A percentile compares a stretch with the other conserved stretches of the same genome.
Evolutionary conservation across 2,113 vertebrate species (phyloP).

Genomic region (Melanerpes formicivorus): DNA sequence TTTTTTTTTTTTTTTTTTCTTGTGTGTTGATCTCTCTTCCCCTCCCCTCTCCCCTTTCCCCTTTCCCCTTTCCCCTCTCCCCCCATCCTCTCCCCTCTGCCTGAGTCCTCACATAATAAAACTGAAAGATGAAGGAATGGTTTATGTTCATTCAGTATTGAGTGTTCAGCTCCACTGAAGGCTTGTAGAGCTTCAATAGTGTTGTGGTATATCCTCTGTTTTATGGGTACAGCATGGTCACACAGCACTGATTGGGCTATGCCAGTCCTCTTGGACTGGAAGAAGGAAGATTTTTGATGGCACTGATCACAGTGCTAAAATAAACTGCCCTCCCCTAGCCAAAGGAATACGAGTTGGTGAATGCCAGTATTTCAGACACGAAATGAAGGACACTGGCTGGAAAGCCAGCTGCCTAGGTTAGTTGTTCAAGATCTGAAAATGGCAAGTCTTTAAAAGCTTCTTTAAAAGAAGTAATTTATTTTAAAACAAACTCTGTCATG

Average conservation of each 20-base stretch:
- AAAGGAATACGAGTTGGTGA: background rate
- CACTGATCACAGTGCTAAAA: slow-evolving; percentile 47
- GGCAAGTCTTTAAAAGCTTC: slow-evolving; percentile 62
- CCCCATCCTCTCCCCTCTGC: background rate
- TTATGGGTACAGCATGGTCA: background rate
- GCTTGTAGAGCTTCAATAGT: background rate
- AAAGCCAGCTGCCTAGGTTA: slow-evolving; percentile 42
- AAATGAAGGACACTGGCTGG: background rate
- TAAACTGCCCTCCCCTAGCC: slow-evolving; percentile 27
- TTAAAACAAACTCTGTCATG: slow-evolving; percentile 76
- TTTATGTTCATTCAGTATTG: background rate
- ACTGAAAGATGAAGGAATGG: background rate
- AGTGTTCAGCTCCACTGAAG: background rate
- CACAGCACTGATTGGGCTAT: background rate
- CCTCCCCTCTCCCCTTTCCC: background rate
- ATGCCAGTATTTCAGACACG: background rate
- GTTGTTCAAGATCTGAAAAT: slow-evolving; percentile 36
- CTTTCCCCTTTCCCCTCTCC: background rate
- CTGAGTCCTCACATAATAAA: background rate
- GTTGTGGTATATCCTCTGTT: background rate
- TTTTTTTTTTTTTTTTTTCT: background rate
- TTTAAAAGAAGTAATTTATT: slow-evolving; percentile 66
- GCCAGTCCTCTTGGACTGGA: background rate
- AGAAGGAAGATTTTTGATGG: slow-evolving; percentile 29
- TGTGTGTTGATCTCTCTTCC: background rate